These are phyloP conservation scores for Sinocyclocheilus maitianheensis DNA, from an alignment of 2,113 vertebrate species.

Conservation along the genomic window DNA sequence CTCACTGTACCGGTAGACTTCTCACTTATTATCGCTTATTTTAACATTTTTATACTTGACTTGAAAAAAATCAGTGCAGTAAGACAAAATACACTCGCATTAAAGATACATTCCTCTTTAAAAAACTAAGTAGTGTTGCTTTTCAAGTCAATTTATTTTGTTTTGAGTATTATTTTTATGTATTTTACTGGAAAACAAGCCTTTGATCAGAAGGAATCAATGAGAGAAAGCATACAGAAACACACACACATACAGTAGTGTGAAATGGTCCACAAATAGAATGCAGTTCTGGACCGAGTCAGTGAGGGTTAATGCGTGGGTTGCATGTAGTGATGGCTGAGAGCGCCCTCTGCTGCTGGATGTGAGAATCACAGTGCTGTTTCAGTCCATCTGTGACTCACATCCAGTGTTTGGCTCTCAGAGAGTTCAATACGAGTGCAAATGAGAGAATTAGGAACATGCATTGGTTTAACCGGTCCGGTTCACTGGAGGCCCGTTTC, in stretches of 20 bases:
- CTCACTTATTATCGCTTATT: too few species aligned
- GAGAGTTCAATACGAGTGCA: neutral
- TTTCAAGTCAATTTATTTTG: neutral
- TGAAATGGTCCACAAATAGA: too few species aligned
- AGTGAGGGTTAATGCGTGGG: too few species aligned
- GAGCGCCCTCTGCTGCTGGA: constrained; percentile 44
- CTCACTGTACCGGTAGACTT: too few species aligned
- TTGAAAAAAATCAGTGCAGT: neutral
- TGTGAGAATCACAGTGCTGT: neutral
- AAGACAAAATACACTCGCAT: neutral
- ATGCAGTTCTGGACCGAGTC: too few species aligned
- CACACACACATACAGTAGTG: neutral
- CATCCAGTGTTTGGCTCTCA: neutral
- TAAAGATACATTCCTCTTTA: neutral
- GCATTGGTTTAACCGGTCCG: constrained; percentile 12
- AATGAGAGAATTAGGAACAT: constrained; percentile 20
- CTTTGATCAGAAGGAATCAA: neutral
- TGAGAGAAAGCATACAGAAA: neutral
- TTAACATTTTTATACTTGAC: too few species aligned
- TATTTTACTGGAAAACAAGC: neutral
- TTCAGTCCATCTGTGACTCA: neutral
- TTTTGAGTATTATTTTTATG: neutral
- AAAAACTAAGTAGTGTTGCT: neutral
- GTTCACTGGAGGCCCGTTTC: constrained; percentile 20
- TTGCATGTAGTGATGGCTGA: constrained; percentile 10